Conservation (phyloP, 2,113 vertebrate genomes). For the Lepisosteus oculatus region DNA sequence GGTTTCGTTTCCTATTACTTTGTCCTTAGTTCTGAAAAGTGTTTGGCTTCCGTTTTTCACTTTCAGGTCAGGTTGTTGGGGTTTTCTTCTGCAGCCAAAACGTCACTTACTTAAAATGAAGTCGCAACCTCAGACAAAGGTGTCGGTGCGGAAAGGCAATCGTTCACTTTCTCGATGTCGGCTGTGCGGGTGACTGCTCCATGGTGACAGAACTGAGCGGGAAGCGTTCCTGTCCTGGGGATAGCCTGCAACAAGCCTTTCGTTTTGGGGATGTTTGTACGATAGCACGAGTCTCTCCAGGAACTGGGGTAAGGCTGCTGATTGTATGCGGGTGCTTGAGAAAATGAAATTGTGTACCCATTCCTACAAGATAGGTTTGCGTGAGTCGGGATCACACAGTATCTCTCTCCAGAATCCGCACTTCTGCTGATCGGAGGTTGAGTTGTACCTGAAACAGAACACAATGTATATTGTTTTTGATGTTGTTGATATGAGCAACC, state of each 20-base stretch:
- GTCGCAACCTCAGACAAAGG: constrained; percentile 56
- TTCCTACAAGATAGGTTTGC: constrained; percentile 40
- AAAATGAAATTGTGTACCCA: constrained; percentile 56
- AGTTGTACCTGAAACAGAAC: constrained; percentile 48
- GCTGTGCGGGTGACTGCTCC: neutral
- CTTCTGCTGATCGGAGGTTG: constrained; percentile 32
- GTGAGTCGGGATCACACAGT: constrained; percentile 43
- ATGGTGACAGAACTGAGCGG: constrained; percentile 41
- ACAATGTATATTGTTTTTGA: neutral
- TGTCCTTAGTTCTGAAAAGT: neutral
- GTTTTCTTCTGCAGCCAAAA: constrained; percentile 4
- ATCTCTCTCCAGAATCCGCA: constrained; percentile 44
- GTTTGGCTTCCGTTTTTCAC: neutral
- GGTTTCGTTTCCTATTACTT: neutral
- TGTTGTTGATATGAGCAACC: too few relatives aligned
- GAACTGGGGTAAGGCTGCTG: constrained; percentile 31
- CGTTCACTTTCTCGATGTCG: constrained; percentile 26
- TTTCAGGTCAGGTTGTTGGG: neutral
- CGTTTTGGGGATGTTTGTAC: constrained; percentile 42
- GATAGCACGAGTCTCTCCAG: constrained; percentile 48
- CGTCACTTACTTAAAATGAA: constrained; percentile 48
- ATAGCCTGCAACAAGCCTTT: constrained; percentile 42
- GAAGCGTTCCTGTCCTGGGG: constrained; percentile 51
- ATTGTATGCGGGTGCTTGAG: constrained; percentile 43
- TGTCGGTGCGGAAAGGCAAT: constrained; percentile 40